These are phyloP conservation scores for Saguinus midas DNA, from an alignment of 2,113 vertebrate species.

Conservation along the genomic window DNA sequence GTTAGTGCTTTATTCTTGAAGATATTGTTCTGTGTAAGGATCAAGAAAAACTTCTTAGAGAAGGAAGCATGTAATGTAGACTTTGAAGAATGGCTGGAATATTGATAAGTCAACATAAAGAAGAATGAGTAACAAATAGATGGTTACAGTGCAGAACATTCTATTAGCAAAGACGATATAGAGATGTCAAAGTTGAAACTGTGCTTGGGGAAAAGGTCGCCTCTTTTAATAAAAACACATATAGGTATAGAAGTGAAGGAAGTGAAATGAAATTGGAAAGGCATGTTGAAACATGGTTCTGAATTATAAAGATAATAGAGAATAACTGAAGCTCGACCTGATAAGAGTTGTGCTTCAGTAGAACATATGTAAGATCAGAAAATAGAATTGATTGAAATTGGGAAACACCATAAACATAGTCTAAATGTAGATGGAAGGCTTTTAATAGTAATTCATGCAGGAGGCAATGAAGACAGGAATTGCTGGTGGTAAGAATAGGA, in stretches of 20 bases:
- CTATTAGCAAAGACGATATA: neutral
- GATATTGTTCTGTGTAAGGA: neutral
- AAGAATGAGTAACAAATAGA: neutral
- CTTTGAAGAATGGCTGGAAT: neutral
- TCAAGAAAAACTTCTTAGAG: neutral
- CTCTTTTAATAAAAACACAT: neutral
- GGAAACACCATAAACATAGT: neutral
- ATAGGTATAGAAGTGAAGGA: neutral
- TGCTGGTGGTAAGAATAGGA: neutral
- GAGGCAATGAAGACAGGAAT: neutral
- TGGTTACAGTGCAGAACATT: neutral
- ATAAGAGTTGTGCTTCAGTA: neutral
- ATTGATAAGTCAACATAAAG: neutral
- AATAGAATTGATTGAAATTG: neutral
- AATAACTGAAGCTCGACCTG: neutral
- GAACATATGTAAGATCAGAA: neutral
- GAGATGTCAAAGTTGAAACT: neutral
- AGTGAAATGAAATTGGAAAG: neutral
- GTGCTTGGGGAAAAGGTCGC: neutral
- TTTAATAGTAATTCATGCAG: neutral
- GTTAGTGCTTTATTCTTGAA: neutral
- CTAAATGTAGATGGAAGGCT: neutral
- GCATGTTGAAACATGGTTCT: neutral
- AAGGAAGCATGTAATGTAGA: neutral
- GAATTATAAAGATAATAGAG: neutral